These are phyloP conservation scores for Geotrypetes seraphini DNA, from an alignment of 2,797 vertebrate genomes.

Conservation along the genomic window DNA sequence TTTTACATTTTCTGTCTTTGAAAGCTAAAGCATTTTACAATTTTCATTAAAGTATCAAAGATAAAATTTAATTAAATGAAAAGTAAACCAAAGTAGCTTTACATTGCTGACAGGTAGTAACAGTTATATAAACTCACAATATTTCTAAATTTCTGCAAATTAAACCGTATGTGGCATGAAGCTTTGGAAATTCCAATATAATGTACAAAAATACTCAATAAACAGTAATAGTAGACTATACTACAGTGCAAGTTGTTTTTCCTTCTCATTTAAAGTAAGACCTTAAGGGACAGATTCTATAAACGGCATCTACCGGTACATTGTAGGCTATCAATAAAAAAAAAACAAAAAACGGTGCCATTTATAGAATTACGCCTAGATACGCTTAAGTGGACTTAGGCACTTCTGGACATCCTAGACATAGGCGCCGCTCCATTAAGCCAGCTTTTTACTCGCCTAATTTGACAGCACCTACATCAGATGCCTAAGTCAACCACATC, in stretches of 20 bases:
- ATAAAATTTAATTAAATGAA: conserved; percentile 12
- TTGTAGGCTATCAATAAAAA: too few species aligned
- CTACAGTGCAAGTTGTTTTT: conserved; percentile 24
- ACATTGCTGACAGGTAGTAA: neutral
- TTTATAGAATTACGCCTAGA: too few species aligned
- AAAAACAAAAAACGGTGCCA: too few species aligned
- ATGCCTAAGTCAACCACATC: too few species aligned
- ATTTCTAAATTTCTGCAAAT: neutral
- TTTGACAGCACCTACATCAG: too few species aligned
- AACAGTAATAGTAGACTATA: conserved; percentile 18
- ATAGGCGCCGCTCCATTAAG: too few species aligned
- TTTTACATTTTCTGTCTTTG: conserved; percentile 5
- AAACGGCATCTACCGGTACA: too few species aligned
- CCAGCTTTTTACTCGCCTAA: too few species aligned
- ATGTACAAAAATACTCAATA: conserved; percentile 23
- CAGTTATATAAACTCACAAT: conserved; percentile 8
- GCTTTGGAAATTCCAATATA: conserved; percentile 8
- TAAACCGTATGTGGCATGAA: neutral
- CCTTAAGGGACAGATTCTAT: too few species aligned
- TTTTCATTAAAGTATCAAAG: conserved; percentile 5
- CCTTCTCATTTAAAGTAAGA: conserved; percentile 7
- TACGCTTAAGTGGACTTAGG: too few species aligned
- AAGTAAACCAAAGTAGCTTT: conserved; percentile 3
- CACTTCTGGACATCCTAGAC: too few species aligned
- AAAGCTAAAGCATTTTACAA: neutral